These are phyloP conservation scores for Axea sp. DNA, from an alignment of 2,888 invertebrate genomes.

Conservation along the genomic window DNA sequence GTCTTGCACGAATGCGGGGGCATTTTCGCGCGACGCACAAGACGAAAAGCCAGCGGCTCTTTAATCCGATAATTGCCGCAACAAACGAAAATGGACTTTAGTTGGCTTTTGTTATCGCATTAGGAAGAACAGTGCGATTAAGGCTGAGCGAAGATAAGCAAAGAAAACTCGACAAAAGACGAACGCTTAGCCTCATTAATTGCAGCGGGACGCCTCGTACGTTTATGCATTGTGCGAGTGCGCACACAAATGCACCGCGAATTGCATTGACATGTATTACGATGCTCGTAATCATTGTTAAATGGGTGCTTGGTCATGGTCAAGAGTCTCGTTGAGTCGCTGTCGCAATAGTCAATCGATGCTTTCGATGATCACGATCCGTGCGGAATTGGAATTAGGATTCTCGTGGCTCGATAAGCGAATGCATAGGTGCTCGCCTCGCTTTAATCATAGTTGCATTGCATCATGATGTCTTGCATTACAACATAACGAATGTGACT, in stretches of 20 bases:
- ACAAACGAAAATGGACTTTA: slow-evolving; percentile 47
- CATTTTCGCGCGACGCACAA: neutral
- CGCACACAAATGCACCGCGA: slow-evolving; percentile 14
- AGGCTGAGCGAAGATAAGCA: slow-evolving; percentile 19
- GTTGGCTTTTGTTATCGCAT: slow-evolving; percentile 35
- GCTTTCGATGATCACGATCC: slow-evolving; percentile 59
- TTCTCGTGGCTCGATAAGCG: slow-evolving; percentile 40
- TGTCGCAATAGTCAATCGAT: slow-evolving; percentile 54
- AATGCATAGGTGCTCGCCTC: slow-evolving; percentile 32
- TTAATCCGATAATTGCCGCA: slow-evolving; percentile 25
- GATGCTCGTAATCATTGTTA: slow-evolving; percentile 56
- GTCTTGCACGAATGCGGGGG: no score
- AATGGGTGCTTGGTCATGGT: slow-evolving; percentile 66
- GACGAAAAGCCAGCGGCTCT: slow-evolving; percentile 5
- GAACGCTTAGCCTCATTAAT: slow-evolving; percentile 37
- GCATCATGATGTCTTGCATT: slow-evolving; percentile 24
- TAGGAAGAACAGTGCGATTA: slow-evolving; percentile 54
- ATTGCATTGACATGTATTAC: slow-evolving; percentile 56
- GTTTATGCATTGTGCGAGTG: slow-evolving; percentile 20
- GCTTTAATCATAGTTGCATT: slow-evolving; percentile 9
- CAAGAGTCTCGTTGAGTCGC: slow-evolving; percentile 60
- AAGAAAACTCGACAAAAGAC: slow-evolving; percentile 50
- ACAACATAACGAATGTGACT: neutral
- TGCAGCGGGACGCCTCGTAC: slow-evolving; percentile 10
- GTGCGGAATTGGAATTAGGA: slow-evolving; percentile 52